A percentile compares a stretch with the other conserved stretches of the same genome.
Conservation (phyloP, 1,140 invertebrate genomes). For the Panagrolaimus sp. region DNA sequence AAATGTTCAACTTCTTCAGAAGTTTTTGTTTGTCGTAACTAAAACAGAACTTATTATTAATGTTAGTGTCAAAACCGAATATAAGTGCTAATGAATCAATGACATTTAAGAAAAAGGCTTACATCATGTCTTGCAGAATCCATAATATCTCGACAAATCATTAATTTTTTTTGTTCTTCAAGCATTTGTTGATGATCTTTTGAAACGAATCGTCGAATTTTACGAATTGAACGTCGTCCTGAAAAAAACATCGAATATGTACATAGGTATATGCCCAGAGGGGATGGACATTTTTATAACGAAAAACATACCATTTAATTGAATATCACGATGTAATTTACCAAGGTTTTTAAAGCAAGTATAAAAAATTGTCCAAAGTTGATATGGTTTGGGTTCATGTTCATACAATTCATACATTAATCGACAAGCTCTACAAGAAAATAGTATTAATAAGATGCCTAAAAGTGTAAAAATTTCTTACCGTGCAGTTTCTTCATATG, state of each 20-base stretch:
- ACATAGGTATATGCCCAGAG: no score
- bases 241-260: no score
- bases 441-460: neutral
- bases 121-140: conserved; percentile 27
- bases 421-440: neutral
- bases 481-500: conserved; percentile 25
- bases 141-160: conserved; percentile 24
- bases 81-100: no score
- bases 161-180: conserved; percentile 21
- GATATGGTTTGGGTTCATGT: neutral
- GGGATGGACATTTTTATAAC: no score
- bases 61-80: no score
- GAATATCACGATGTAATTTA: conserved; percentile 24
- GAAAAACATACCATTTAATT: conserved; percentile 16
- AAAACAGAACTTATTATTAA: neutral
- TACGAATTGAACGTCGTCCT: conserved; percentile 24
- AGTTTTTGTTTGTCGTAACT: conserved; percentile 25
- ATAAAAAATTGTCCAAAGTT: neutral
- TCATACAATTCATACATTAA: neutral
- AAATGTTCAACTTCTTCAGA: conserved; percentile 21
- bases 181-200: conserved; percentile 20
- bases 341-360: conserved; percentile 22
- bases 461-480: neutral
- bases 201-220: conserved; percentile 24
- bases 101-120: neutral